phyloP scores from a whole-genome alignment of 53 echinoderm and acorn worm species.

The Antedon mediterranea region DNA sequence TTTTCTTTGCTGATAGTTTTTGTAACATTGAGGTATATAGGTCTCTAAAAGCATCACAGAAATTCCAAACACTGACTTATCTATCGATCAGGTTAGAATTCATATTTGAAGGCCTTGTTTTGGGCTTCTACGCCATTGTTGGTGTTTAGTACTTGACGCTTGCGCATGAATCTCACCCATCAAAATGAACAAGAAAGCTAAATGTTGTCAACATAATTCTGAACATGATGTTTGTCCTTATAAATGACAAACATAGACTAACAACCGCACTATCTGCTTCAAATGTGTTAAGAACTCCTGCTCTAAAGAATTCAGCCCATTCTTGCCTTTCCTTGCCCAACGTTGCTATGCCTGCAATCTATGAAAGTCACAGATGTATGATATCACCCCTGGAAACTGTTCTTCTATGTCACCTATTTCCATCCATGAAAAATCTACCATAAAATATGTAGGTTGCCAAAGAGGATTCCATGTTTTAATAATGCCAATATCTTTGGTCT shows the following conservation, averaged over 20 bases:
- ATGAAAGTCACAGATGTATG: conserved; percentile 31
- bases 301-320: conserved; percentile 13
- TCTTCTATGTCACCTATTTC: conserved; percentile 20
- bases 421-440: conserved; percentile 19
- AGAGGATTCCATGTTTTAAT: conserved; percentile 17
- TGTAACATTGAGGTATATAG: conserved; percentile 21
- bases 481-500: conserved; percentile 8
- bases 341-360: conserved; percentile 11
- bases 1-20: conserved; percentile 11
- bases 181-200: conserved; percentile 22
- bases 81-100: conserved; percentile 12
- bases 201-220: conserved; percentile 13
- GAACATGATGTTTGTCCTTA: conserved; percentile 6
- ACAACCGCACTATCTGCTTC: too few species aligned
- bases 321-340: conserved; percentile 19
- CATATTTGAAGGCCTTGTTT: conserved; percentile 13
- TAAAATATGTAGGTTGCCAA: conserved; percentile 24
- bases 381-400: conserved; percentile 6
- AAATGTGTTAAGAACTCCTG: background rate
- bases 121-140: conserved; percentile 26
- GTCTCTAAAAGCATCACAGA: conserved; percentile 18
- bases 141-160: conserved; percentile 17
- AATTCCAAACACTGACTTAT: conserved; percentile 16
- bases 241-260: too few species aligned
- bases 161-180: conserved; percentile 19